Percentiles rank a stretch among this genome's conserved stretches.
phyloP scores from a whole-genome alignment of 2,888 invertebrate genomes.

The Scaeva pyrastri region DNA sequence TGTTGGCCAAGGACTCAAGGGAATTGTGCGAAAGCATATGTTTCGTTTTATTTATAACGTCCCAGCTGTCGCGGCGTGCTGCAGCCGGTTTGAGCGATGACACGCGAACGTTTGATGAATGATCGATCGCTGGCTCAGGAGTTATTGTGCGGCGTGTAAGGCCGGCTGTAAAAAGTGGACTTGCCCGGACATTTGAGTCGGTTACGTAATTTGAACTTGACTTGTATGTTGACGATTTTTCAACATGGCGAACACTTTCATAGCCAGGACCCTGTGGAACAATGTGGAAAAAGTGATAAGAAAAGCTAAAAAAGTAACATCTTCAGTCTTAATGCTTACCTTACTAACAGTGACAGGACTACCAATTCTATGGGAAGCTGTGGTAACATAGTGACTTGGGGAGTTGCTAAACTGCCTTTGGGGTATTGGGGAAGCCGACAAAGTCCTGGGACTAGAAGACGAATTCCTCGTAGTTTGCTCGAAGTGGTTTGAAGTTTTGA shows the following conservation, averaged over 20 bases:
- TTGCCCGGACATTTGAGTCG: conserved; percentile 83
- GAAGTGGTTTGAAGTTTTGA: conserved; percentile 82
- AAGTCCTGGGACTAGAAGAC: conserved; percentile 81
- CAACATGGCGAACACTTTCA: conserved; percentile 82
- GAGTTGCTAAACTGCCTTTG: conserved; percentile 84
- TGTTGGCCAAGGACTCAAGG: conserved; percentile 88
- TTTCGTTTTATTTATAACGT: conserved; percentile 91
- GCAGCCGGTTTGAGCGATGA: conserved; percentile 86
- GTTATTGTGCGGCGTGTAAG: conserved; percentile 85
- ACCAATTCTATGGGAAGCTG: conserved; percentile 83
- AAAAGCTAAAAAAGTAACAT: neutral
- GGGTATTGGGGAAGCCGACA: conserved; percentile 82
- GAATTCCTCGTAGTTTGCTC: conserved; percentile 81
- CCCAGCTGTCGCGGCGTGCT: conserved; percentile 91
- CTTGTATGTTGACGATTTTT: conserved; percentile 85
- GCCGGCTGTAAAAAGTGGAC: conserved; percentile 84
- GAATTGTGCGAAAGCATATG: conserved; percentile 89
- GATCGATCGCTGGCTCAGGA: conserved; percentile 85
- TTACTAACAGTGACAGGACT: conserved; percentile 81
- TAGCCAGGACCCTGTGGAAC: conserved; percentile 75
- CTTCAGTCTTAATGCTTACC: conserved; percentile 55
- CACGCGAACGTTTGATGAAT: conserved; percentile 86
- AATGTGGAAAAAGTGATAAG: neutral
- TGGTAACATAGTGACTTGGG: conserved; percentile 85
- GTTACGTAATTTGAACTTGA: conserved; percentile 85